Conservation (phyloP, 1,140 invertebrate species). For the Drosophila nannoptera region DNA sequence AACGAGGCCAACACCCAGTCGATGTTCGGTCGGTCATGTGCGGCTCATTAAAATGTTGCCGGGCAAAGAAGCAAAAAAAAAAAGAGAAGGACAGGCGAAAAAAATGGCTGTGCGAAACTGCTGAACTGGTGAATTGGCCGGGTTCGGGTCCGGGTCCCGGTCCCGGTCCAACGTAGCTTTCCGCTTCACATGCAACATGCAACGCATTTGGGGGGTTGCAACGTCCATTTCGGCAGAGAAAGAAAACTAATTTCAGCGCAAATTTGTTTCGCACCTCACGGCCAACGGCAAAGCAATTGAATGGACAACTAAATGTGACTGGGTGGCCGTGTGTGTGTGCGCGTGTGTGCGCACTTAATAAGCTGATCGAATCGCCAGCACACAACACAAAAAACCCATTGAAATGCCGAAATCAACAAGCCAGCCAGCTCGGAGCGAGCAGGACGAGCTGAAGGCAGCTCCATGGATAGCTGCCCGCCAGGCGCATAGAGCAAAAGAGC, state of each 20-base stretch:
- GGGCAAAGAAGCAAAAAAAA: constrained; percentile 7
- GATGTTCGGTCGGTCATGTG: constrained; percentile 55
- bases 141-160: too few relatives aligned
- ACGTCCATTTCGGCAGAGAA: constrained; percentile 59
- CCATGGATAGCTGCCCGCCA: constrained; percentile 6
- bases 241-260: constrained; percentile 77
- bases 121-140: constrained; percentile 18
- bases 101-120: constrained; percentile 40
- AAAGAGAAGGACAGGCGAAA: constrained; percentile 6
- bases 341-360: constrained; percentile 73
- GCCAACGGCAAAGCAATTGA: constrained; percentile 65
- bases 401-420: constrained; percentile 76
- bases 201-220: constrained; percentile 53
- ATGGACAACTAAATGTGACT: constrained; percentile 54
- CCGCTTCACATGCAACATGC: constrained; percentile 33
- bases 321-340: not conserved
- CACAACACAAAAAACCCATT: constrained; percentile 65
- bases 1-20: constrained; percentile 45
- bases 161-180: constrained; percentile 1
- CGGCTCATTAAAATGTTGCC: constrained; percentile 67
- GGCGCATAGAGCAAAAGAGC: constrained; percentile 45
- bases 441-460: constrained; percentile 3
- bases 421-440: constrained; percentile 26
- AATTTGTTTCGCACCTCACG: constrained; percentile 76
- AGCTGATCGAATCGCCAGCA: constrained; percentile 73